Evolutionary conservation across 2,888 invertebrate species (phyloP).

Genomic region (Axea sp.): DNA sequence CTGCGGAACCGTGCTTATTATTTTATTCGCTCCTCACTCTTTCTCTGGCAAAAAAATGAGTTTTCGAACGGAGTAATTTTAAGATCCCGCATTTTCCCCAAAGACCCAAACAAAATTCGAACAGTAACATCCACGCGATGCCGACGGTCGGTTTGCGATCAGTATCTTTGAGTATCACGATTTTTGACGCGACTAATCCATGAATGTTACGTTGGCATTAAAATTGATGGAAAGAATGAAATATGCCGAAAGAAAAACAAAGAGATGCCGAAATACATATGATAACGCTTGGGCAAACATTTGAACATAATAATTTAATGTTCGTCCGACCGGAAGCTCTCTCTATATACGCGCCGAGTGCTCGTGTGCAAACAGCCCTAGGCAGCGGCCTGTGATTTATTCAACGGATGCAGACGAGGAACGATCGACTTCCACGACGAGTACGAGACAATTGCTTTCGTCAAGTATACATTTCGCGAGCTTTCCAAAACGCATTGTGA

Average conservation of each 20-base stretch:
- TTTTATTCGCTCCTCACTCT: too few species aligned
- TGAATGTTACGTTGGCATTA: background rate
- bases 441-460: conserved; percentile 55
- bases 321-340: conserved; percentile 74
- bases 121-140: too few species aligned
- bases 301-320: conserved; percentile 71
- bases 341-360: conserved; percentile 66
- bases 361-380: conserved; percentile 64
- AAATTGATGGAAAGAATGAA: conserved; percentile 2
- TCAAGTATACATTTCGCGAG: conserved; percentile 44
- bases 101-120: too few species aligned
- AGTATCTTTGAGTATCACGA: too few species aligned
- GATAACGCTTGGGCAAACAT: conserved; percentile 69
- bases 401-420: conserved; percentile 50
- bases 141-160: too few species aligned
- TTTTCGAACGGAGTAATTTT: background rate
- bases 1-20: too few species aligned
- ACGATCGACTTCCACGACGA: conserved; percentile 53
- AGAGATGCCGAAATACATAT: conserved; percentile 87
- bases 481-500: conserved; percentile 43
- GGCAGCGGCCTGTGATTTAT: conserved; percentile 54
- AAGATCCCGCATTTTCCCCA: too few species aligned
- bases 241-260: conserved; percentile 15
- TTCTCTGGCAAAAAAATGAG: too few species aligned
- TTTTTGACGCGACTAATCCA: too few species aligned